phyloP scores from a whole-genome alignment of 2,888 invertebrate genomes.

The Steinernema scapterisci region DNA sequence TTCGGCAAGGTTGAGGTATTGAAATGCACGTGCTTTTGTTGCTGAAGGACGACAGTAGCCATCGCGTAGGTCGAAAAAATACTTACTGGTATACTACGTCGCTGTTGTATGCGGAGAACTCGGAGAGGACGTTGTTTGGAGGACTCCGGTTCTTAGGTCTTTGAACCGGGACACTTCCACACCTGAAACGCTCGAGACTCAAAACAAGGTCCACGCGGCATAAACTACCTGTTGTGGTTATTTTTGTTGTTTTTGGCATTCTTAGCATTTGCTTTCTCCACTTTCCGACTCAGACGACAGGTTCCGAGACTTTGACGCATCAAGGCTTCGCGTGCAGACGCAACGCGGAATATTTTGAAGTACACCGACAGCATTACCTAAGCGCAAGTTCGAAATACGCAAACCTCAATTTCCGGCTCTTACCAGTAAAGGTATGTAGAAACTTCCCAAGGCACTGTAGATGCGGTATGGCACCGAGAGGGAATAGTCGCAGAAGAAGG shows the following conservation, averaged over 20 bases:
- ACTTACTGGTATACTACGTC: slow-evolving; percentile 18
- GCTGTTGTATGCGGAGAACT: neutral
- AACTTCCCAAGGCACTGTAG: slow-evolving; percentile 70
- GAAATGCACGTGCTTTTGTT: slow-evolving; percentile 1
- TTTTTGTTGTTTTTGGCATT: slow-evolving; percentile 38
- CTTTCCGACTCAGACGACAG: slow-evolving; percentile 61
- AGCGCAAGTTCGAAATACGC: neutral
- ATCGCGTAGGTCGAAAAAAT: no score
- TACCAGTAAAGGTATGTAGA: slow-evolving; percentile 69
- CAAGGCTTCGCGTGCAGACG: slow-evolving; percentile 64
- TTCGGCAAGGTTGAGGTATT: neutral
- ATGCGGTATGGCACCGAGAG: slow-evolving; percentile 67
- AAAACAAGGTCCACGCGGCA: slow-evolving; percentile 37
- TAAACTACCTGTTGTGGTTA: slow-evolving; percentile 39
- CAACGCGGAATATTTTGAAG: slow-evolving; percentile 67
- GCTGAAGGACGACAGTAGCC: neutral
- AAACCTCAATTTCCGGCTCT: slow-evolving; percentile 31
- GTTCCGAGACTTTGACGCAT: slow-evolving; percentile 66
- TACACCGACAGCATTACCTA: slow-evolving; percentile 70
- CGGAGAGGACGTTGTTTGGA: neutral
- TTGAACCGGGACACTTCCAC: slow-evolving; percentile 39
- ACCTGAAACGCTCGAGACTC: slow-evolving; percentile 33
- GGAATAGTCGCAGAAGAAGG: slow-evolving; percentile 63
- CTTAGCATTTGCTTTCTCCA: slow-evolving; percentile 47
- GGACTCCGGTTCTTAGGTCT: neutral